Conservation (phyloP, 1,140 invertebrate genomes). For the Drosophila virilis region DNA sequence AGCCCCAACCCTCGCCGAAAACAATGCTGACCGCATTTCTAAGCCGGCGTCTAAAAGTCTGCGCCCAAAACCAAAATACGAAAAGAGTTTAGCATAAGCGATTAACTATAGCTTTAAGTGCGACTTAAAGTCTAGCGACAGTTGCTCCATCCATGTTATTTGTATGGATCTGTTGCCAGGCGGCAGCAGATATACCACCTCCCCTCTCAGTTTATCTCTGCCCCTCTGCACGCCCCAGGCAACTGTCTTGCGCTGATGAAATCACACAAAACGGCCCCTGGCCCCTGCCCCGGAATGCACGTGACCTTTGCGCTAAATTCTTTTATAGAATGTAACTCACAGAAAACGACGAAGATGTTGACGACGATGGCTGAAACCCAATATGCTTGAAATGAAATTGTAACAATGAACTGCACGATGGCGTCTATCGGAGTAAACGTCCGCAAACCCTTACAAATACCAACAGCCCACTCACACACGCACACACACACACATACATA, state of each 20-base stretch:
- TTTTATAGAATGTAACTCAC: constrained; percentile 55
- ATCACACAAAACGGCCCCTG: constrained; percentile 13
- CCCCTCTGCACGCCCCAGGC: not conserved
- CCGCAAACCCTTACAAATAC: constrained; percentile 35
- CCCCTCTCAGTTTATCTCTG: not conserved
- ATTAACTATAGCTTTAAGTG: constrained; percentile 62
- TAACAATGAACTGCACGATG: constrained; percentile 70
- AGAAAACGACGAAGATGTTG: not conserved
- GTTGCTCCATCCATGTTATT: not conserved
- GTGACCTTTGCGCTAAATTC: constrained; percentile 75
- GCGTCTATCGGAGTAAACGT: constrained; percentile 12
- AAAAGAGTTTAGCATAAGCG: constrained; percentile 48
- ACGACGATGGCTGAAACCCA: constrained; percentile 64
- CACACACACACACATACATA: constrained; percentile 23
- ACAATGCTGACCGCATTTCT: constrained; percentile 23
- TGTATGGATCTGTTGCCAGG: constrained; percentile 9
- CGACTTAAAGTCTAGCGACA: constrained; percentile 26
- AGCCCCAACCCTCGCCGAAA: not conserved
- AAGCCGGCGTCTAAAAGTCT: constrained; percentile 35
- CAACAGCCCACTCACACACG: constrained; percentile 32
- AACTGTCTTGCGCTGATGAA: constrained; percentile 22
- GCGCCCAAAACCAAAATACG: not conserved
- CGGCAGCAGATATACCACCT: not conserved
- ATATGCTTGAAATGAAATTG: constrained; percentile 77
- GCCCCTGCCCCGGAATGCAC: constrained; percentile 36